Base-by-base conservation (phyloP, 2,797 vertebrate genomes). In the Novumbra hubbsi region DNA sequence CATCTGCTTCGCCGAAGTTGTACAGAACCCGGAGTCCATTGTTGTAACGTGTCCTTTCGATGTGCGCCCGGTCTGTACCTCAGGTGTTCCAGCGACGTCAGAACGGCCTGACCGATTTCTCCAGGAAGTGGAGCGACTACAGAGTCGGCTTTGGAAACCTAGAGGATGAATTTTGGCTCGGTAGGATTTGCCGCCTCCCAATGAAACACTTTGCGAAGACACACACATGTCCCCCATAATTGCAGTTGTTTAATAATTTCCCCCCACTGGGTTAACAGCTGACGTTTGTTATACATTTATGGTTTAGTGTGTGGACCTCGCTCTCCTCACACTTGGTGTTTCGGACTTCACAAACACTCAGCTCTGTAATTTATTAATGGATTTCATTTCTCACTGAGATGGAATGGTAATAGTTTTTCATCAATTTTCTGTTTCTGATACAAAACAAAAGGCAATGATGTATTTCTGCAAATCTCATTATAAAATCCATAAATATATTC, bases 61-160 rank as follows among this genome's bases (percentile, higher is more conserved):
- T 19, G 6, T 69, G 1, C 28, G 3, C 17, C 38, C 6, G n/a
- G 45, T 49, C 66, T 50, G 52, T 11, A 30, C 72, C 68, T 0
- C 74, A 99, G 98, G 95, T 99, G 19, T 98, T 99, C 84, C 98
- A 99, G 91, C 94, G 98, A 75, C 93, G 98, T 45, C 98, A 98
- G 86, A 99, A 99, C 0, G 98, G 98, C 63, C 92, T 98, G 82
- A 99, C 97, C 0, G 97, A 99, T 86, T 99, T 99, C 85, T 98
- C 96, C 87, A 93, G 96, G 76, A 98, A 97, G 85, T 99, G 98
- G 98, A 93, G 92, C 67, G 97, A 99, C 88, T 99, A 99, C 77
- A 93, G 95, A 0, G 81, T 92, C 15, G 98, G 98, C 48, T 99
- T 99, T 24, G 98, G 98, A 72, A 99, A 98, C 89, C 79, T 99